These are phyloP conservation scores for Maniola jurtina DNA, from an alignment of 1,140 invertebrate genomes.

Conservation along the genomic window DNA sequence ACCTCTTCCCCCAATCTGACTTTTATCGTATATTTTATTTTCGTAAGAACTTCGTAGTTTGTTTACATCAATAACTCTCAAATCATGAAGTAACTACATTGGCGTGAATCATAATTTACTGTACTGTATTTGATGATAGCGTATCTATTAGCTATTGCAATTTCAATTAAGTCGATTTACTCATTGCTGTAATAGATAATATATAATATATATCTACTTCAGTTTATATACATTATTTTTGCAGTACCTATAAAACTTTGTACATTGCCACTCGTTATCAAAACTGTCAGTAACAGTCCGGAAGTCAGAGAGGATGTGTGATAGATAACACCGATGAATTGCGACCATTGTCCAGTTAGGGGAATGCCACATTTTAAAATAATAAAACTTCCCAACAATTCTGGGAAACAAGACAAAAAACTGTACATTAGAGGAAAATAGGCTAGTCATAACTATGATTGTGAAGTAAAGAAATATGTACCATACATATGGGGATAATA, in stretches of 20 bases:
- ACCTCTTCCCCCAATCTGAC: slow-evolving; percentile 23
- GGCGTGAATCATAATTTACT: too few relatives aligned
- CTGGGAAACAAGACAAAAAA: not conserved
- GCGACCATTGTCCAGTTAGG: slow-evolving; percentile 18
- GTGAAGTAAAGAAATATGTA: too few relatives aligned
- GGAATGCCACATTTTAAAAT: slow-evolving; percentile 2
- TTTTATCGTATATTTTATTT: slow-evolving; percentile 24
- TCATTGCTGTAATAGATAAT: too few relatives aligned
- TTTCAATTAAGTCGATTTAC: too few relatives aligned
- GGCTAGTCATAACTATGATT: too few relatives aligned
- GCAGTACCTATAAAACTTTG: not conserved
- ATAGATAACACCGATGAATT: slow-evolving; percentile 67
- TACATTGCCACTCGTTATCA: slow-evolving; percentile 44
- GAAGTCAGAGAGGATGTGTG: slow-evolving; percentile 64
- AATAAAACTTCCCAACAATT: not conserved
- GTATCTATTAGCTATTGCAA: too few relatives aligned
- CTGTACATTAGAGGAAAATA: too few relatives aligned
- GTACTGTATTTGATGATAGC: too few relatives aligned
- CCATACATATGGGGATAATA: too few relatives aligned
- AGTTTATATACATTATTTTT: too few relatives aligned
- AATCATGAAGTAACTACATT: too few relatives aligned
- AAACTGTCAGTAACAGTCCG: slow-evolving; percentile 39
- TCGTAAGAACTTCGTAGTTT: slow-evolving; percentile 20
- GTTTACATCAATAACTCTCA: slow-evolving; percentile 8
- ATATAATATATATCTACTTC: too few relatives aligned